phyloP scores from a whole-genome alignment of 2,888 invertebrate genomes.

The Deladenus siricidicola region DNA sequence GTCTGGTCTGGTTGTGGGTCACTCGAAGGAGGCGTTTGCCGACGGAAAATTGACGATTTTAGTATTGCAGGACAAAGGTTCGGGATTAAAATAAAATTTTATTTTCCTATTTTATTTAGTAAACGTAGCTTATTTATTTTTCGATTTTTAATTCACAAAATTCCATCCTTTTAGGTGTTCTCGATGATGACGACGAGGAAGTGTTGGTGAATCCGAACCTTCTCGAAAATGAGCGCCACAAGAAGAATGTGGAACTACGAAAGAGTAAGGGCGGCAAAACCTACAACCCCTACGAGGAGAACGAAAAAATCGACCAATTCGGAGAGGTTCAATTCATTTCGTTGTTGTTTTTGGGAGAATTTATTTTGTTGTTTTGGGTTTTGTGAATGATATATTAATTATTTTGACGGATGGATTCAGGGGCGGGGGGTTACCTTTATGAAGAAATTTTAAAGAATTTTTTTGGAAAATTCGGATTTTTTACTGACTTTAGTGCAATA shows the following conservation, averaged over 20 bases:
- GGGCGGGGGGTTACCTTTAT: no score
- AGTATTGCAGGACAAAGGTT: conserved; percentile 79
- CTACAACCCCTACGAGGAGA: conserved; percentile 67
- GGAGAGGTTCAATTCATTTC: conserved; percentile 55
- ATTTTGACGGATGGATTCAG: no score
- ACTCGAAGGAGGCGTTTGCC: conserved; percentile 58
- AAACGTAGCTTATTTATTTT: neutral
- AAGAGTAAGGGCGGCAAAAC: conserved; percentile 71
- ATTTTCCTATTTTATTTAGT: no score
- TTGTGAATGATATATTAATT: no score
- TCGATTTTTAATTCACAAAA: neutral
- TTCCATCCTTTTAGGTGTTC: conserved; percentile 58
- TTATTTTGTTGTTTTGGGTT: conserved; percentile 1
- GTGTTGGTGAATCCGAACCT: conserved; percentile 68
- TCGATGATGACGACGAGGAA: conserved; percentile 76
- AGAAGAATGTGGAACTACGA: conserved; percentile 70
- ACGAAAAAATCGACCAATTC: conserved; percentile 58
- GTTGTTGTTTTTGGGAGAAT: neutral
- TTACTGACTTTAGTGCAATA: no score
- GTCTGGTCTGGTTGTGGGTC: conserved; percentile 74
- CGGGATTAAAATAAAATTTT: neutral
- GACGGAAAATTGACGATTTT: conserved; percentile 67
- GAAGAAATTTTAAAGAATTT: no score
- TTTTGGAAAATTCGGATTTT: no score
- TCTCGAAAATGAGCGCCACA: conserved; percentile 54